phyloP scores from a whole-genome alignment of 1,140 invertebrate genomes.

The Solenopsis invicta region DNA sequence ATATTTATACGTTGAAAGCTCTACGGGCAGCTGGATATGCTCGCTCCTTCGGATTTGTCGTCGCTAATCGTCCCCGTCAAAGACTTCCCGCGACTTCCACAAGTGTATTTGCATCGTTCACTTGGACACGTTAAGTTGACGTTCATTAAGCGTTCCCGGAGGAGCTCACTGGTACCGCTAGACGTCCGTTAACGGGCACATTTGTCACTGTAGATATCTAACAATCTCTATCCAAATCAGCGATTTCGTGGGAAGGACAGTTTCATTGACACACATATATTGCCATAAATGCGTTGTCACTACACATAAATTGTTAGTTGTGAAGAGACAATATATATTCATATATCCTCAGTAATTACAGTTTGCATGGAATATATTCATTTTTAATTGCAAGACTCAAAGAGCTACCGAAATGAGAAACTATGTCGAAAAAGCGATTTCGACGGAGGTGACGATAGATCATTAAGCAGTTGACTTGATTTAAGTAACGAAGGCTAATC shows the following conservation, averaged over 20 bases:
- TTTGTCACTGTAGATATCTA: constrained; percentile 22
- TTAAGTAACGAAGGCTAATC: constrained; percentile 74
- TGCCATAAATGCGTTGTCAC: background rate
- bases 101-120: constrained; percentile 56
- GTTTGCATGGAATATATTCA: background rate
- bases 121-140: constrained; percentile 50
- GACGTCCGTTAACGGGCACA: constrained; percentile 8
- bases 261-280: constrained; percentile 7
- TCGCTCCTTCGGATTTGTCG: constrained; percentile 34
- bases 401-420: background rate
- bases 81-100: constrained; percentile 33
- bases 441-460: constrained; percentile 78
- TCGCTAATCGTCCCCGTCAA: constrained; percentile 49
- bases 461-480: constrained; percentile 79
- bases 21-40: constrained; percentile 10
- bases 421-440: constrained; percentile 22
- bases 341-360: constrained; percentile 4
- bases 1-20: constrained; percentile 53
- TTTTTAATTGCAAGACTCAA: background rate
- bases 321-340: background rate
- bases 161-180: constrained; percentile 30
- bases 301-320: background rate
- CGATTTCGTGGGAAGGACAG: background rate
- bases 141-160: constrained; percentile 32
- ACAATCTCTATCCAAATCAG: constrained; percentile 39